Evolutionary conservation across 1,140 invertebrate species (phyloP).

Genomic region (Caerostris extrusa): DNA sequence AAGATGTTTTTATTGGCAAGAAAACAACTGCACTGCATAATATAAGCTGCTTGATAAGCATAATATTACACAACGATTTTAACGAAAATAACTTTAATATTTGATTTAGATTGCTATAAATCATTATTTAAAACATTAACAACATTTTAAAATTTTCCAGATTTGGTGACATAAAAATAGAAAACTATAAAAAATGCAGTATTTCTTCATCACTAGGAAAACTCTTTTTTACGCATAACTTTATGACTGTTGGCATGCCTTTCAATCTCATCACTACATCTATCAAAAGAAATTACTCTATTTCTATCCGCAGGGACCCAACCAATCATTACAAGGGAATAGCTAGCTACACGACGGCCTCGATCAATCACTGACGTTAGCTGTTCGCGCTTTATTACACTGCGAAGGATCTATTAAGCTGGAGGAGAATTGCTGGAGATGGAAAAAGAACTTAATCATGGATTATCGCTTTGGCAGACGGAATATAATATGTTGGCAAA

Average conservation of each 20-base stretch:
- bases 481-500: too few species aligned
- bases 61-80: too few species aligned
- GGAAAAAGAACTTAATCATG: neutral
- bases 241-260: constrained; percentile 30
- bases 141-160: too few species aligned
- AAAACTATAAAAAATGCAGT: too few species aligned
- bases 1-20: too few species aligned
- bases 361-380: neutral
- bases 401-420: neutral
- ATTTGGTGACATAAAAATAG: too few species aligned
- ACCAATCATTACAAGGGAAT: constrained; percentile 24
- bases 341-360: neutral
- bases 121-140: too few species aligned
- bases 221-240: neutral
- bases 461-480: too few species aligned
- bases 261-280: constrained; percentile 15
- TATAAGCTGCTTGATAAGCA: too few species aligned
- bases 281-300: constrained; percentile 30
- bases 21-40: too few species aligned
- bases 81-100: too few species aligned
- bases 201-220: neutral
- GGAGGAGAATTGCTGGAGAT: neutral
- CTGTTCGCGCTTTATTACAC: constrained; percentile 18
- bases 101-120: too few species aligned
- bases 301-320: neutral